phyloP scores from a whole-genome alignment of 2,888 invertebrate species.

The Tetranychus piercei region DNA sequence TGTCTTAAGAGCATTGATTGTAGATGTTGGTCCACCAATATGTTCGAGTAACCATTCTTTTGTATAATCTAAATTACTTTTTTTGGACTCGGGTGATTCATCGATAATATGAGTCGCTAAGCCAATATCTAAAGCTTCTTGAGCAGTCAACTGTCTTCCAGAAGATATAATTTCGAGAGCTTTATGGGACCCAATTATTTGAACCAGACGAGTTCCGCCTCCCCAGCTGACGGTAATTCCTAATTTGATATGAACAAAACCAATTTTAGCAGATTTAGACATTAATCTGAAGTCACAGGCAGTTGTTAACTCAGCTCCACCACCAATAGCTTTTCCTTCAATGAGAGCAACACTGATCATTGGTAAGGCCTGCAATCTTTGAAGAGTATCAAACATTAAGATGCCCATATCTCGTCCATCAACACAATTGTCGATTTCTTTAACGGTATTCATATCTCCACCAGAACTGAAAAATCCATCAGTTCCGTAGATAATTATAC shows the following conservation, averaged over 20 bases:
- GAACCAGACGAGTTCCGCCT: conserved; percentile 35
- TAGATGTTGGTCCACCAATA: conserved; percentile 28
- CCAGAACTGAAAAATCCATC: conserved; percentile 40
- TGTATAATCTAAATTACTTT: conserved; percentile 28
- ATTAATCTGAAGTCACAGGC: conserved; percentile 38
- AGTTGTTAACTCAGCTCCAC: conserved; percentile 39
- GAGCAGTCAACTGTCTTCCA: conserved; percentile 30
- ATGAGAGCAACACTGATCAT: conserved; percentile 37
- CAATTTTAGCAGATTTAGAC: conserved; percentile 32
- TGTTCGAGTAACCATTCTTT: conserved; percentile 31
- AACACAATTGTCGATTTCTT: conserved; percentile 30
- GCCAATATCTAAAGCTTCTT: conserved; percentile 33
- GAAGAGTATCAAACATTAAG: conserved; percentile 36
- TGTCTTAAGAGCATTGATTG: conserved; percentile 31
- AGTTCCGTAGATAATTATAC: conserved; percentile 35
- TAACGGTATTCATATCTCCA: conserved; percentile 36
- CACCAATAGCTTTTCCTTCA: conserved; percentile 39
- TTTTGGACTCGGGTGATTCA: conserved; percentile 22
- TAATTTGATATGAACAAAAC: conserved; percentile 38
- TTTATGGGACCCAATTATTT: conserved; percentile 33
- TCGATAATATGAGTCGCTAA: conserved; percentile 31
- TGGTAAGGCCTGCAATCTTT: conserved; percentile 35
- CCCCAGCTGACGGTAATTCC: conserved; percentile 38
- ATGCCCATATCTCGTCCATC: conserved; percentile 35
- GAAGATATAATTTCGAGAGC: conserved; percentile 35